These are phyloP conservation scores for Polyommatus iphigenia DNA, from an alignment of 2,888 invertebrate genomes.

Conservation along the genomic window DNA sequence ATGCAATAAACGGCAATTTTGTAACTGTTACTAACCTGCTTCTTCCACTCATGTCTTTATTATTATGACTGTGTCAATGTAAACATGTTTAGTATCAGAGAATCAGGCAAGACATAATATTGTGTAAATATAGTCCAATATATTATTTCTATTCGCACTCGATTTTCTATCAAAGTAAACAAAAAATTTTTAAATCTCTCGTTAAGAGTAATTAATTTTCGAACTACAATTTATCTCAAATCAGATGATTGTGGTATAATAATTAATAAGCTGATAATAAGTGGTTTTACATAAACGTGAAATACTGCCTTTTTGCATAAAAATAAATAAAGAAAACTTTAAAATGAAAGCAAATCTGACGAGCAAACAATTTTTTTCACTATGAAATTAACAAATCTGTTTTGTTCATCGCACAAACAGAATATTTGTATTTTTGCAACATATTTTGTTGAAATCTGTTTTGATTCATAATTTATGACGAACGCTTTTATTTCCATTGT, in stretches of 20 bases:
- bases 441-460: constrained; percentile 2
- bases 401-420: constrained; percentile 7
- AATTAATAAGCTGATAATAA: background rate
- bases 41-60: too few relatives aligned
- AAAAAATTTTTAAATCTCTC: background rate
- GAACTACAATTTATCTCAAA: constrained; percentile 12
- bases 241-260: background rate
- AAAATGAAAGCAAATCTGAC: background rate
- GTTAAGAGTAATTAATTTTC: background rate
- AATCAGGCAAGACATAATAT: too few relatives aligned
- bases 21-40: too few relatives aligned
- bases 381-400: constrained; percentile 28
- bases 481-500: background rate
- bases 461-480: constrained; percentile 13
- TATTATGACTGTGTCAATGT: too few relatives aligned
- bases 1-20: too few relatives aligned
- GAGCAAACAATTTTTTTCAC: constrained; percentile 19
- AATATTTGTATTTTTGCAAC: constrained; percentile 6
- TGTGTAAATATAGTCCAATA: too few relatives aligned
- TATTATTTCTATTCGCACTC: too few relatives aligned
- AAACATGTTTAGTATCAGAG: too few relatives aligned
- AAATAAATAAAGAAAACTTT: background rate
- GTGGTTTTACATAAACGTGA: background rate
- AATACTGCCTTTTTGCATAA: background rate
- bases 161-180: too few relatives aligned